phyloP scores from a whole-genome alignment of 1,140 invertebrate genomes.

The Drosophila lowei region DNA sequence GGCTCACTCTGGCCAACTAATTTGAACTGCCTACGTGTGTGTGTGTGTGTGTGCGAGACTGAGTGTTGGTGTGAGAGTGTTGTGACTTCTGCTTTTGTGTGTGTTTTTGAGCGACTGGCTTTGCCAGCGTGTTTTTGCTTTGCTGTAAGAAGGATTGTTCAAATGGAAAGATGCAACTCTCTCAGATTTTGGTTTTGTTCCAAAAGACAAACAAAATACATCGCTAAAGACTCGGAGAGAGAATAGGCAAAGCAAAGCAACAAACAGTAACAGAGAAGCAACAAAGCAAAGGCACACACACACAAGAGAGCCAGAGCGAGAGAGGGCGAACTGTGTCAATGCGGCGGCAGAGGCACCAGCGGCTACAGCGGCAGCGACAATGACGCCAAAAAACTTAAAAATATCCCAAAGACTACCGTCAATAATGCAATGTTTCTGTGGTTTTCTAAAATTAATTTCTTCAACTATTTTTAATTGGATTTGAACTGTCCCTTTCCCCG shows the following conservation, averaged over 20 bases:
- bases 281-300: constrained; percentile 52
- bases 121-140: constrained; percentile 30
- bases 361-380: not conserved
- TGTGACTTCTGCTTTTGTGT: constrained; percentile 6
- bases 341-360: constrained; percentile 12
- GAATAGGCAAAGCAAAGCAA: constrained; percentile 58
- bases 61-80: constrained; percentile 13
- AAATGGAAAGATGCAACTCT: not conserved
- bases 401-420: constrained; percentile 33
- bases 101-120: constrained; percentile 19
- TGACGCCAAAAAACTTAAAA: constrained; percentile 73
- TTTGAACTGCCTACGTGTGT: constrained; percentile 43
- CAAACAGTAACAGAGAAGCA: constrained; percentile 43
- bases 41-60: constrained; percentile 23
- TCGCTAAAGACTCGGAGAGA: constrained; percentile 35
- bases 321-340: constrained; percentile 70
- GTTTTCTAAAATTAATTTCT: constrained; percentile 40
- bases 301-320: constrained; percentile 53
- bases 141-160: not conserved
- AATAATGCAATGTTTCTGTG: constrained; percentile 20
- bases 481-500: constrained; percentile 18
- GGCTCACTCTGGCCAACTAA: constrained; percentile 50
- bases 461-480: constrained; percentile 69
- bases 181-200: constrained; percentile 37
- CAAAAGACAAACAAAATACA: constrained; percentile 40